Evolutionary conservation across 2,797 vertebrate genomes (phyloP).

Genomic region (Enteromius thamalakanensis): DNA sequence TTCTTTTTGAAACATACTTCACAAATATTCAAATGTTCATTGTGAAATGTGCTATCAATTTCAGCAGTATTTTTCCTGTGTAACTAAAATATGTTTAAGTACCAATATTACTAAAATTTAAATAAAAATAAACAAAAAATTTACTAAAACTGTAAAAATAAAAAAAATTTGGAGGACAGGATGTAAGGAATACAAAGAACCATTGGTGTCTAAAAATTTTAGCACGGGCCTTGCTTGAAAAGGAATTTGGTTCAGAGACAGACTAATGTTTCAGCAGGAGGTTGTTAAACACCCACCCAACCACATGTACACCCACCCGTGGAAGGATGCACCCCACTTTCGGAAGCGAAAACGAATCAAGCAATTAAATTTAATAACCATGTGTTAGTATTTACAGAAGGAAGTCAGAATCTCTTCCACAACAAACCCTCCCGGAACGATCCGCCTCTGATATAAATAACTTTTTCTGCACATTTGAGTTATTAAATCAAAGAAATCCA

Average conservation of each 20-base stretch:
- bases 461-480: neutral
- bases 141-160: neutral
- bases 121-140: neutral
- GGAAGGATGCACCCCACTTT: slow-evolving; percentile 39
- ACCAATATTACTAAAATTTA: neutral
- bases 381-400: slow-evolving; percentile 51
- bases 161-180: neutral
- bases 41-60: neutral
- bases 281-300: slow-evolving; percentile 34
- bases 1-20: no score
- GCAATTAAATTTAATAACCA: slow-evolving; percentile 36
- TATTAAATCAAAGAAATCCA: slow-evolving; percentile 6
- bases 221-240: neutral
- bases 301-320: slow-evolving; percentile 15
- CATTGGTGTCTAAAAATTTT: slow-evolving; percentile 9
- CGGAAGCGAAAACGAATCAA: slow-evolving; percentile 32
- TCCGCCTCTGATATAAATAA: slow-evolving; percentile 17
- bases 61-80: neutral
- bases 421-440: slow-evolving; percentile 24
- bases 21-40: no score
- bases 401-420: slow-evolving; percentile 34
- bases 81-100: neutral
- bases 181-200: neutral
- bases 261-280: slow-evolving; percentile 12
- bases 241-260: slow-evolving; percentile 7